Percentiles rank a stretch among this genome's conserved stretches.
Conservation (phyloP, 92 coral and sea anemone genomes). For the Muricea muricata region DNA sequence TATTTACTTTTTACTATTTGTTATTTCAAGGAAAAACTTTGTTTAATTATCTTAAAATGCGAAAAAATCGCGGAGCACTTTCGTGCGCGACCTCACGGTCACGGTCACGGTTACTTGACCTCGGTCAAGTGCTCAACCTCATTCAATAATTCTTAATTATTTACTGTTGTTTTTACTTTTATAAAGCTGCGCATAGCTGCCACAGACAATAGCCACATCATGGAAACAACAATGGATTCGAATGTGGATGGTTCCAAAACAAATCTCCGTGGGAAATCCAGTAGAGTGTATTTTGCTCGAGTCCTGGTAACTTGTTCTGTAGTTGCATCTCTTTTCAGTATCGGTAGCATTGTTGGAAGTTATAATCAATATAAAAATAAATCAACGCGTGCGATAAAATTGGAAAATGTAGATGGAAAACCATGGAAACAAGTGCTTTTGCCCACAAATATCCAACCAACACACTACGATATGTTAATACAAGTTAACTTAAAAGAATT, state of each 20-base stretch:
- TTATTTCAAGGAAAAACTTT: neutral
- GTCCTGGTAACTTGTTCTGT: neutral
- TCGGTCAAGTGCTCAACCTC: too few species aligned
- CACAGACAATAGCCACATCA: too few species aligned
- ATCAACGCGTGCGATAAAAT: too few species aligned
- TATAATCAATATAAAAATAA: neutral
- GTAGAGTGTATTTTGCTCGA: neutral
- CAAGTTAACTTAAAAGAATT: conserved; percentile 70
- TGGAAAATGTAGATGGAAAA: conserved; percentile 5
- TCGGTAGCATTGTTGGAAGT: neutral
- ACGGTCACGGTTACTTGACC: too few species aligned
- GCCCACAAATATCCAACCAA: conserved; percentile 71
- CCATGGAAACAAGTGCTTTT: conserved; percentile 82
- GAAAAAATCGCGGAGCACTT: neutral
- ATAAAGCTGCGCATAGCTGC: too few species aligned
- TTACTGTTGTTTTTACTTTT: too few species aligned
- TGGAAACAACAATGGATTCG: neutral
- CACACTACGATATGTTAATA: conserved; percentile 73
- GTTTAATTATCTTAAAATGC: neutral
- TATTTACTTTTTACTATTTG: too few species aligned
- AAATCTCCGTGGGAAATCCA: neutral
- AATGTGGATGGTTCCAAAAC: neutral
- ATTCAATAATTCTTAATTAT: too few species aligned
- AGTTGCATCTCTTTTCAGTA: neutral
- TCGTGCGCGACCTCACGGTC: neutral